Percentiles rank a stretch among this genome's conserved stretches.
Conservation (phyloP, 2,888 invertebrate species). For the Leptinotarsa peninsularis region DNA sequence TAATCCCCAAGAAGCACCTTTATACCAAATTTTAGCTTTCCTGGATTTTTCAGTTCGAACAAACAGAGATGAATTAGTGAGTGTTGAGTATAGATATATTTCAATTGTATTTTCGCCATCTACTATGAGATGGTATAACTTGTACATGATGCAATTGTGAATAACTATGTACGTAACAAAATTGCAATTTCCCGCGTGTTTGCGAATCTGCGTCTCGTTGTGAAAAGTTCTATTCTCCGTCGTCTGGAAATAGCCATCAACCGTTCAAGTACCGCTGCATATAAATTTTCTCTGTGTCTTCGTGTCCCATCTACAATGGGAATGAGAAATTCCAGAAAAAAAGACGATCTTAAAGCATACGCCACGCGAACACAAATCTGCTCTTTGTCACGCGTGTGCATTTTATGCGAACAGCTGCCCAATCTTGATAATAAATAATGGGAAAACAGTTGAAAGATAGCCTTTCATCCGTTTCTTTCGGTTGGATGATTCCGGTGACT, state of each 20-base stretch:
- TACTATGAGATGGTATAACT: too few relatives aligned
- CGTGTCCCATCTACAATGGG: conserved; percentile 3
- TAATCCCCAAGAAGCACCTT: too few relatives aligned
- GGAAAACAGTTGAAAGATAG: conserved; percentile 59
- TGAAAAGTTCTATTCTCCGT: conserved; percentile 2
- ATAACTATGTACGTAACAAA: background rate
- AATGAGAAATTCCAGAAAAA: conserved; percentile 26
- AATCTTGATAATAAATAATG: conserved; percentile 60
- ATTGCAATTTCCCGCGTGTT: background rate
- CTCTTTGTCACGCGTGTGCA: conserved; percentile 53
- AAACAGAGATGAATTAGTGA: too few relatives aligned
- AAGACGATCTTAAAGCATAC: conserved; percentile 41
- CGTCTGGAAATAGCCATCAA: conserved; percentile 13
- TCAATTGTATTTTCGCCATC: too few relatives aligned
- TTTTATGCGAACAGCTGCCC: conserved; percentile 55
- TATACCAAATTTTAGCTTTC: too few relatives aligned
- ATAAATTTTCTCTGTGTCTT: background rate
- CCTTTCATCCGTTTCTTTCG: conserved; percentile 59
- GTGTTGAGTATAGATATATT: too few relatives aligned
- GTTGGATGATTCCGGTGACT: conserved; percentile 54
- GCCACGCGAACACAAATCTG: conserved; percentile 48
- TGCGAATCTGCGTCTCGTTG: background rate
- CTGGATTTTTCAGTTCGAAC: too few relatives aligned
- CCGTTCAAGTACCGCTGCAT: conserved; percentile 19
- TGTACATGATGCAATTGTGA: too few relatives aligned